Base-by-base conservation (phyloP, 2,797 vertebrate genomes). In the Nannoperca australis region DNA sequence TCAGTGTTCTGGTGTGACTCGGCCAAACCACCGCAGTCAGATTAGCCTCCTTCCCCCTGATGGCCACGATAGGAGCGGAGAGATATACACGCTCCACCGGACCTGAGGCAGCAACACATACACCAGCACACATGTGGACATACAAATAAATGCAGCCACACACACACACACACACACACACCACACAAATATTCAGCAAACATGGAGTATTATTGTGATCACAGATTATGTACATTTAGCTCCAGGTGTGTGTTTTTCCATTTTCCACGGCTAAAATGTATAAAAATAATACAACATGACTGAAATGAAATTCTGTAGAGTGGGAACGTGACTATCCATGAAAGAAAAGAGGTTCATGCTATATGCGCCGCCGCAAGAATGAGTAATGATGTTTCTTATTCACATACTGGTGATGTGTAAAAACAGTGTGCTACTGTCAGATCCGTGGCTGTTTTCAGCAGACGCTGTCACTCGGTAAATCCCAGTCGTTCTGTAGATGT, bases 351-450 rank as follows among this genome's bases (percentile, higher is more conserved):
- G 66, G 59, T 76, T 85, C 70, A 76, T 71, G 87, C 78, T 65
- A 27, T 47, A 66, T 71, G 78, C 65, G 55, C 71, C 63, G 84
- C 71, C 44, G 44, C 67, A 82, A 76, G 77, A 87, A 84, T 84
- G 82, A 83, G 76, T 82, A 89, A 91, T 80, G 89, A 79, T 60
- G 66, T 73, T 79, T 89, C 79, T 81, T 82, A 78, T 92, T 83
- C 86, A 97, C 98, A 94, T 96, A 99, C 98, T 97, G 83, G 97
- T 96, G 88, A 99, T 96, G 1, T 99, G 98, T 69, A 99, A 93
- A 92, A 97, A 99, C 64, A 99, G 95, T 27, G 95, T 93, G 63
- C 95, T 95, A 70, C 94, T 96, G 90, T 97, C 97, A 5, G 96
- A 97, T 81, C 97, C 98, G 72, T 97, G 94, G 90, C 85, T 96